A percentile compares a stretch with the other conserved stretches of the same genome.
Evolutionary conservation across 2,113 vertebrate genomes (phyloP).

Genomic region (Lophura nycthemera): DNA sequence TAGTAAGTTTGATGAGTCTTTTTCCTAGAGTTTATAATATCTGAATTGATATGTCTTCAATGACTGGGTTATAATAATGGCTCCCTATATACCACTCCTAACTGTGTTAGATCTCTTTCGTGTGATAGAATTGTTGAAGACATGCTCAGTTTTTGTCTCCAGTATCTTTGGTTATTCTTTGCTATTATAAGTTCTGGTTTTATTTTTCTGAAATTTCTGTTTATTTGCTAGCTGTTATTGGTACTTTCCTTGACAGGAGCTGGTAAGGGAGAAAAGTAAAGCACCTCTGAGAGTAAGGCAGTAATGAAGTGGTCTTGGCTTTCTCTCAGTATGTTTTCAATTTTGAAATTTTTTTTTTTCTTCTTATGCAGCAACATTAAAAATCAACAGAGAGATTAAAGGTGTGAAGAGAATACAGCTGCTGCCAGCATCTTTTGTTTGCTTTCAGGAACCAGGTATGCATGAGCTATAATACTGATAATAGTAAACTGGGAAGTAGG

Average conservation of each 20-base stretch:
- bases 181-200: background rate
- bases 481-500: background rate
- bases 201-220: background rate
- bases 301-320: background rate
- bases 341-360: background rate
- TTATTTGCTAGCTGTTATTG: background rate
- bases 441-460: constrained; percentile 83
- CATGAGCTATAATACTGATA: background rate
- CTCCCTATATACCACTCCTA: background rate
- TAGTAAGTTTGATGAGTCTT: background rate
- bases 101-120: background rate
- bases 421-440: constrained; percentile 81
- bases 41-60: background rate
- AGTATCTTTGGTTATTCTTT: background rate
- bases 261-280: background rate
- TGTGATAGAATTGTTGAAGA: background rate
- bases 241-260: background rate
- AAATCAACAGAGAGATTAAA: constrained; percentile 79
- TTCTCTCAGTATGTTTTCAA: background rate
- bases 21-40: constrained; percentile 13
- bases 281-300: background rate
- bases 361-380: constrained; percentile 81
- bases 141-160: background rate
- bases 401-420: constrained; percentile 85
- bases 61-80: background rate